Evolutionary conservation across 2,797 vertebrate species (phyloP).

Genomic region (Pipistrellus pygmaeus): DNA sequence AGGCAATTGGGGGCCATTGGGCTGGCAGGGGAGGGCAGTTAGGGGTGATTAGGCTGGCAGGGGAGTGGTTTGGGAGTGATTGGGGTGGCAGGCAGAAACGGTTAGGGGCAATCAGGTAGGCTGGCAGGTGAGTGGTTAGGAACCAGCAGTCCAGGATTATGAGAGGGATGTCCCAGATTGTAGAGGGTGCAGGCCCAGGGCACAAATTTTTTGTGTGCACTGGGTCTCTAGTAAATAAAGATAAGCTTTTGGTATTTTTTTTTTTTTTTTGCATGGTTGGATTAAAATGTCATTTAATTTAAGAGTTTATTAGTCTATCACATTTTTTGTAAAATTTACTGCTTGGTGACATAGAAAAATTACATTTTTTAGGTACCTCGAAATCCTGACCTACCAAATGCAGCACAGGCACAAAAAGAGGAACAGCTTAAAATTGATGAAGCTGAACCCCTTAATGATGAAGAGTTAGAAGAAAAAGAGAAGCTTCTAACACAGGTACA

Average conservation of each 20-base stretch:
- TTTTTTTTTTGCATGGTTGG: not conserved
- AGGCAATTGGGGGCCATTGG: no score
- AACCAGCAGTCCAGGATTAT: no score
- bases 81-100: no score
- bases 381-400: constrained; percentile 97
- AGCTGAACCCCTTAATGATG: constrained; percentile 96
- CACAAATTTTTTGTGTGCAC: no score
- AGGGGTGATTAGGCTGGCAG: no score
- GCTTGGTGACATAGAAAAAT: not conserved
- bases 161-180: no score
- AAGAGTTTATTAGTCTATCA: not conserved
- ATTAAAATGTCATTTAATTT: not conserved
- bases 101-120: no score
- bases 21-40: no score
- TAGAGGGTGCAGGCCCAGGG: no score
- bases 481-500: constrained; percentile 96
- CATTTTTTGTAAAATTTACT: constrained; percentile 26
- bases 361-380: constrained; percentile 93
- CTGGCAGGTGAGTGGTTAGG: no score
- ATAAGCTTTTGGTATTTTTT: not conserved
- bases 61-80: no score
- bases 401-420: constrained; percentile 96
- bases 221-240: not conserved
- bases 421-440: constrained; percentile 99
- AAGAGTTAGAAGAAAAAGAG: constrained; percentile 99